Evolutionary conservation across 1,140 invertebrate species (phyloP).

Genomic region (Dreissena rostriformis): DNA sequence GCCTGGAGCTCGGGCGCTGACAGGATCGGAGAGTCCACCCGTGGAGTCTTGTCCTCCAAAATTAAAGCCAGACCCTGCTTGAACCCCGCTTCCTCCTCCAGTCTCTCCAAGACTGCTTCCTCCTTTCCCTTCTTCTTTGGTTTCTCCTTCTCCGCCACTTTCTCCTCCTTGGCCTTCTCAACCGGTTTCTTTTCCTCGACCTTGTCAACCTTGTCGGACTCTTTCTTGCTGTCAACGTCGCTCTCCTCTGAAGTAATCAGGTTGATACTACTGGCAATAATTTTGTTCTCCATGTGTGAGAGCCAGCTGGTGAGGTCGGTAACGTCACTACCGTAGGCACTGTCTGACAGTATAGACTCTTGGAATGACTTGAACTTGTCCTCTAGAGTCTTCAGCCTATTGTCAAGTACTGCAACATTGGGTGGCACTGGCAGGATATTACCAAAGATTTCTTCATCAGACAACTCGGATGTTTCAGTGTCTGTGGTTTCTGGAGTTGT

Average conservation of each 20-base stretch:
- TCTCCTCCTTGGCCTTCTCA: constrained; percentile 18
- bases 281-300: constrained; percentile 49
- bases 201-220: constrained; percentile 20
- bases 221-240: constrained; percentile 8
- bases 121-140: constrained; percentile 22
- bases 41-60: neutral
- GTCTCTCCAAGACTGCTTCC: constrained; percentile 33
- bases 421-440: constrained; percentile 24
- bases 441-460: constrained; percentile 46
- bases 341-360: constrained; percentile 60
- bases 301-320: constrained; percentile 58
- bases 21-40: constrained; percentile 19
- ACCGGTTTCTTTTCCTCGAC: neutral
- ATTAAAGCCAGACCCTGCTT: constrained; percentile 57
- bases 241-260: constrained; percentile 11
- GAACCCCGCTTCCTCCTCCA: constrained; percentile 26
- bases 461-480: constrained; percentile 20
- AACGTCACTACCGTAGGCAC: constrained; percentile 62
- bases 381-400: constrained; percentile 53
- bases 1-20: constrained; percentile 33
- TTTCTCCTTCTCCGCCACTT: constrained; percentile 19
- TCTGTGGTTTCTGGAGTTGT: constrained; percentile 7
- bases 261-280: constrained; percentile 8
- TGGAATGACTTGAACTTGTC: constrained; percentile 61
- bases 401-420: constrained; percentile 48